Conservation (phyloP, 2,113 vertebrate species). For the Bagarius yarrelli region DNA sequence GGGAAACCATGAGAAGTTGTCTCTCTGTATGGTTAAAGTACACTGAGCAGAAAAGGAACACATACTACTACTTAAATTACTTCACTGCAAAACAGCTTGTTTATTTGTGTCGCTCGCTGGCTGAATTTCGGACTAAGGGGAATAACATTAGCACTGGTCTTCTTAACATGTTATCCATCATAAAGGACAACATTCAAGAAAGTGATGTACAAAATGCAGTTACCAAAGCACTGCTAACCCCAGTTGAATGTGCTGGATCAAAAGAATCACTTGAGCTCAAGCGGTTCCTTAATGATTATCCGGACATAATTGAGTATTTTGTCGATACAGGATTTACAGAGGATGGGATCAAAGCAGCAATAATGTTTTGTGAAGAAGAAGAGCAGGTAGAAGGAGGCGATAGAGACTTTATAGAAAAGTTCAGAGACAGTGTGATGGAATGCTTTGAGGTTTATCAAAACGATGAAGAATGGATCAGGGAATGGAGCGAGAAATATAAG, state of each 20-base stretch:
- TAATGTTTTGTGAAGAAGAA: slow-evolving; percentile 39
- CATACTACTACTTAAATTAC: slow-evolving; percentile 75
- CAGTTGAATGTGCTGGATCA: slow-evolving; percentile 24
- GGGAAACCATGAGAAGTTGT: slow-evolving; percentile 71
- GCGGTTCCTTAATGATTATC: slow-evolving; percentile 35
- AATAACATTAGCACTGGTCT: slow-evolving; percentile 51
- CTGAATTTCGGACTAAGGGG: slow-evolving; percentile 8
- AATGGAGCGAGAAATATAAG: slow-evolving; percentile 32
- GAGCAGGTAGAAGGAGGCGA: slow-evolving; percentile 1
- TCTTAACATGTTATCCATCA: slow-evolving; percentile 76
- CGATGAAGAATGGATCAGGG: slow-evolving; percentile 34
- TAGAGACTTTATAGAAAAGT: background rate
- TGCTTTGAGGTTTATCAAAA: slow-evolving; percentile 41
- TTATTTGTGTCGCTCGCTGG: slow-evolving; percentile 68
- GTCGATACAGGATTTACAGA: slow-evolving; percentile 20
- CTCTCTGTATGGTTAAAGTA: slow-evolving; percentile 69
- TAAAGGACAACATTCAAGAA: slow-evolving; percentile 59
- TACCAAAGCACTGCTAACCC: slow-evolving; percentile 43
- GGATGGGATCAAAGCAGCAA: slow-evolving; percentile 36
- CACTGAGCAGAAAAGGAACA: slow-evolving; percentile 61
- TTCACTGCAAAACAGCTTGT: slow-evolving; percentile 79
- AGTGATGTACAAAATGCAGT: slow-evolving; percentile 10
- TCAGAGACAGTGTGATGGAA: slow-evolving; percentile 27
- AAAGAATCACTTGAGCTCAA: slow-evolving; percentile 19
- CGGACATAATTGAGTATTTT: slow-evolving; percentile 37